phyloP scores from a whole-genome alignment of 2,113 vertebrate genomes.

The Gambusia holbrooki region DNA sequence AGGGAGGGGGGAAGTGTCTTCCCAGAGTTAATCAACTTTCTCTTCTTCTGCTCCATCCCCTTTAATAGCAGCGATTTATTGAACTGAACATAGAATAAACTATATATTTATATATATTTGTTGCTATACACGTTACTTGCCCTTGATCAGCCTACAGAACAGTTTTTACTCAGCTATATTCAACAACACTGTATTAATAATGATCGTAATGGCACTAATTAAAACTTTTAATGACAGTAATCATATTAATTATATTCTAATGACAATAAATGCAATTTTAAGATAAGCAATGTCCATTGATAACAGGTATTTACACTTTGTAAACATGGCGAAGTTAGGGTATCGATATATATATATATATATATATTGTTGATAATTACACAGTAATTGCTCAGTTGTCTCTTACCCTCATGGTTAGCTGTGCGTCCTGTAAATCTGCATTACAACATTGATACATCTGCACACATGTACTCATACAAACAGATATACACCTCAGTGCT shows the following conservation, averaged over 20 bases:
- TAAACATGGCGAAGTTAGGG: constrained; percentile 73
- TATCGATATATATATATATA: constrained; percentile 21
- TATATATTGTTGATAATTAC: constrained; percentile 73
- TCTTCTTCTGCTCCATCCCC: constrained; percentile 51
- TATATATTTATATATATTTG: constrained; percentile 27
- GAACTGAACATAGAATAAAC: constrained; percentile 56
- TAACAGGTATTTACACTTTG: constrained; percentile 79
- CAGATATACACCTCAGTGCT: constrained; percentile 53
- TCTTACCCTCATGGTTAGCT: constrained; percentile 70
- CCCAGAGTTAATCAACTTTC: constrained; percentile 62
- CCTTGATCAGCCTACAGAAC: constrained; percentile 65
- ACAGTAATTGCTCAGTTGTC: constrained; percentile 82
- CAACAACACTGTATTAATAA: constrained; percentile 67
- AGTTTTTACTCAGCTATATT: constrained; percentile 65
- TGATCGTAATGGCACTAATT: constrained; percentile 64
- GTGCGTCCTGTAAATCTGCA: constrained; percentile 62
- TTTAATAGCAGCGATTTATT: constrained; percentile 78
- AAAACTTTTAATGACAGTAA: constrained; percentile 72
- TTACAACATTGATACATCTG: constrained; percentile 52
- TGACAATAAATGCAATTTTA: constrained; percentile 79
- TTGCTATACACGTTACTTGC: constrained; percentile 65
- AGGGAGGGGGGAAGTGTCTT: constrained; percentile 23
- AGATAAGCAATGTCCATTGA: constrained; percentile 75
- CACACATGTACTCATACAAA: constrained; percentile 42
- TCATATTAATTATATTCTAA: constrained; percentile 72